Conservation (phyloP, 2,888 invertebrate species). For the Boloria euphrosyne region DNA sequence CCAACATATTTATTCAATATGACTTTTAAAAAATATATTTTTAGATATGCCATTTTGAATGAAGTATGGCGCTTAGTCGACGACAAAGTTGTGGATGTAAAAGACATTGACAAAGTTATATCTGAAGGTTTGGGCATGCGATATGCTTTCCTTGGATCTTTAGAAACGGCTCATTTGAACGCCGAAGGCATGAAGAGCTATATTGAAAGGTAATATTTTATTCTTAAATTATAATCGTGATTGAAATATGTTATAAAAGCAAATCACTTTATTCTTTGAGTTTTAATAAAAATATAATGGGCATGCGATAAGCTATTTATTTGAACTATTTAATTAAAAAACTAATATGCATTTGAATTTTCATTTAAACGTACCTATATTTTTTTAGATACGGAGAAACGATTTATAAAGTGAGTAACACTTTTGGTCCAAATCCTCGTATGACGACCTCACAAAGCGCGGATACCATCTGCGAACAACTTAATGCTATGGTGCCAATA, state of each 20-base stretch:
- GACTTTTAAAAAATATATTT: conserved; percentile 24
- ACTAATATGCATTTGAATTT: not conserved
- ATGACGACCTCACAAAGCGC: conserved; percentile 85
- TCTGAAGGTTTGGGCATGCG: conserved; percentile 96
- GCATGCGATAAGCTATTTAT: too few species aligned
- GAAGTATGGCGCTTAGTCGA: conserved; percentile 95
- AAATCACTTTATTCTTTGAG: too few species aligned
- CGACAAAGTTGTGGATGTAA: conserved; percentile 91
- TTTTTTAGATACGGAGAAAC: conserved; percentile 78
- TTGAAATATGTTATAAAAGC: too few species aligned
- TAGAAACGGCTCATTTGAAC: conserved; percentile 97
- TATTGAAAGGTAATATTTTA: conserved; percentile 80
- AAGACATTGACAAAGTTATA: conserved; percentile 96
- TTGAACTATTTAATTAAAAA: not conserved
- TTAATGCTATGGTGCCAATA: conserved; percentile 88
- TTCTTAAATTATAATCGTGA: too few species aligned
- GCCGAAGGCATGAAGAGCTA: conserved; percentile 90
- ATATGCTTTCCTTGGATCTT: conserved; percentile 96
- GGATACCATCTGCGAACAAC: conserved; percentile 85
- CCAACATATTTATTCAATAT: too few species aligned
- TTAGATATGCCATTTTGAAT: conserved; percentile 93
- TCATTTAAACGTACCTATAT: too few species aligned
- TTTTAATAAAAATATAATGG: too few species aligned
- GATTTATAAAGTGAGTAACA: conserved; percentile 84
- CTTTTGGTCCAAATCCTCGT: conserved; percentile 88